Conservation (phyloP, 2,888 invertebrate species). For the Tinea semifulvella region DNA sequence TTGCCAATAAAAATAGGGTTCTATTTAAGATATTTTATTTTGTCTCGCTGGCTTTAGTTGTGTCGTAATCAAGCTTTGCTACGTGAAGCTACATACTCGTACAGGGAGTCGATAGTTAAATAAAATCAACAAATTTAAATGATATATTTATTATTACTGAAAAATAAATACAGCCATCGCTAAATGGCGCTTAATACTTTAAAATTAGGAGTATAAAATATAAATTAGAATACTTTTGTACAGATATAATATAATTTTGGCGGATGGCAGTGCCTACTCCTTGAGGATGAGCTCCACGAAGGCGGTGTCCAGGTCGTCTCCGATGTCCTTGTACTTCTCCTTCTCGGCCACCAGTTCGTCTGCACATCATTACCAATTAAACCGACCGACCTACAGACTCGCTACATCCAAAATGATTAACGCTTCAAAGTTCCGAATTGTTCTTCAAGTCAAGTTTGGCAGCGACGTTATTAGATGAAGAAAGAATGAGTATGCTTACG, state of each 20-base stretch:
- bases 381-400: not conserved
- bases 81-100: too few relatives aligned
- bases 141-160: slow-evolving; percentile 28
- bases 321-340: slow-evolving; percentile 99
- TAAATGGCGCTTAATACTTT: slow-evolving; percentile 52
- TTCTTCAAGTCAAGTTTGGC: slow-evolving; percentile 46
- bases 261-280: slow-evolving; percentile 54
- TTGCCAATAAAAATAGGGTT: too few relatives aligned
- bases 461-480: slow-evolving; percentile 24
- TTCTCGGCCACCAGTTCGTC: slow-evolving; percentile 96
- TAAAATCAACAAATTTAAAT: slow-evolving; percentile 27
- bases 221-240: slow-evolving; percentile 49
- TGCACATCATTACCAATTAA: slow-evolving; percentile 45
- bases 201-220: slow-evolving; percentile 57
- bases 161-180: slow-evolving; percentile 64
- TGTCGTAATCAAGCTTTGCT: too few relatives aligned
- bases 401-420: not conserved
- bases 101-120: slow-evolving; percentile 21
- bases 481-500: slow-evolving; percentile 42
- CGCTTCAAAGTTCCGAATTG: not conserved
- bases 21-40: too few relatives aligned
- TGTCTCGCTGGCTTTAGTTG: too few relatives aligned
- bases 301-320: slow-evolving; percentile 99
- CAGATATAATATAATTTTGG: slow-evolving; percentile 44
- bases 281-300: slow-evolving; percentile 92